These are phyloP conservation scores for Steromphala cineraria DNA, from an alignment of 2,888 invertebrate species.

Conservation along the genomic window DNA sequence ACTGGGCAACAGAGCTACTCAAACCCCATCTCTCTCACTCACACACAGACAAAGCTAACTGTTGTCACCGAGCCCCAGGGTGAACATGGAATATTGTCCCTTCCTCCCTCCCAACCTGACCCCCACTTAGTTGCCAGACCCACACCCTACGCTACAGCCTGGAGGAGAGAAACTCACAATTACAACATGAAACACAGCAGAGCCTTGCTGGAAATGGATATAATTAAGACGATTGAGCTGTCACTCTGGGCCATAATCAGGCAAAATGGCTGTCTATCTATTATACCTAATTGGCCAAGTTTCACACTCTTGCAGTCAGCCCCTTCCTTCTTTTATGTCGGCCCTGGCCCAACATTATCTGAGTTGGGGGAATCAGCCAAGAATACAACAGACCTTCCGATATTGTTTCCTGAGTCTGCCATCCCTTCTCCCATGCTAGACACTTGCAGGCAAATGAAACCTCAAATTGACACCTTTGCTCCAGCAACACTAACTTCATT, in stretches of 20 bases:
- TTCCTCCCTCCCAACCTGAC: constrained; percentile 12
- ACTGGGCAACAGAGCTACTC: not conserved
- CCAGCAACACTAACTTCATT: constrained; percentile 4
- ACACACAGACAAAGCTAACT: not conserved
- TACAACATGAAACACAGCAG: constrained; percentile 20
- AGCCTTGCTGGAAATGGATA: constrained; percentile 13
- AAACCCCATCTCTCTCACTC: no score
- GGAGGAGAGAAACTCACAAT: constrained; percentile 18
- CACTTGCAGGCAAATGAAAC: not conserved
- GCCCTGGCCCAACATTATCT: not conserved
- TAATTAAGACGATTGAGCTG: constrained; percentile 24
- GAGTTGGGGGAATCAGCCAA: not conserved
- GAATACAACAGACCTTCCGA: constrained; percentile 8
- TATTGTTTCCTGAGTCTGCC: constrained; percentile 8
- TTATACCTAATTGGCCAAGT: constrained; percentile 19
- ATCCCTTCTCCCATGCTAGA: not conserved
- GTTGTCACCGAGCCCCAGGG: not conserved
- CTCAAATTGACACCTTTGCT: constrained; percentile 14
- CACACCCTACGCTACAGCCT: not conserved
- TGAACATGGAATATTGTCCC: not conserved
- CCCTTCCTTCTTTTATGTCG: not conserved
- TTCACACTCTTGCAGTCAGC: not conserved
- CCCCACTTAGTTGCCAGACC: constrained; percentile 1
- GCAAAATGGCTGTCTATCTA: constrained; percentile 19
- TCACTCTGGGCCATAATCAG: constrained; percentile 16